Conservation (phyloP, 1,140 invertebrate genomes). For the Nixonia krombeini region DNA sequence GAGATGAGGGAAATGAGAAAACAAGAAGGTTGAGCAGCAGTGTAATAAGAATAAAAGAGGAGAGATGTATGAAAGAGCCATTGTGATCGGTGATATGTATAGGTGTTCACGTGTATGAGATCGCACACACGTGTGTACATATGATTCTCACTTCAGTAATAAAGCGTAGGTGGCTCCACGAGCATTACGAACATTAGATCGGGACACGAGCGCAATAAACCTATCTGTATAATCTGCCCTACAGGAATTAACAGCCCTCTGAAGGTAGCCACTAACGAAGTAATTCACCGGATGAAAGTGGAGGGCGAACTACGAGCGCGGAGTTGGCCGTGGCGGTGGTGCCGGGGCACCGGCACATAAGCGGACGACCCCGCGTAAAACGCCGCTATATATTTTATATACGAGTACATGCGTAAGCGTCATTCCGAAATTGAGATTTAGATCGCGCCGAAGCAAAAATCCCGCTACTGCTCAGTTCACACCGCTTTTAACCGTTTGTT, state of each 20-base stretch:
- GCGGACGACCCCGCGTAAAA: too few relatives aligned
- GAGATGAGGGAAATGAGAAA: too few relatives aligned
- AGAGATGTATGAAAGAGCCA: conserved; percentile 40
- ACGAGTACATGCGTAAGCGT: conserved; percentile 29
- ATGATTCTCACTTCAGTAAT: conserved; percentile 48
- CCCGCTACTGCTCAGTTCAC: conserved; percentile 28
- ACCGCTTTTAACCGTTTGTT: too few relatives aligned
- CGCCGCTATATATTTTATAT: too few relatives aligned
- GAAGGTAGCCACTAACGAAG: conserved; percentile 73
- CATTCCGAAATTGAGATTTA: conserved; percentile 69
- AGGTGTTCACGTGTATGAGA: conserved; percentile 6
- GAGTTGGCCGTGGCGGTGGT: conserved; percentile 35
- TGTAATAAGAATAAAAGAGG: conserved; percentile 15
- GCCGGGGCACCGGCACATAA: too few relatives aligned
- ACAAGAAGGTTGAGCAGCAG: too few relatives aligned
- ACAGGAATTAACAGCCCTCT: conserved; percentile 73
- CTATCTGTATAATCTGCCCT: conserved; percentile 74
- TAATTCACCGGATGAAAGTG: conserved; percentile 73
- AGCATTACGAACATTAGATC: conserved; percentile 73
- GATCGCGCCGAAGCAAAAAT: conserved; percentile 59
- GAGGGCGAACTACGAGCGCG: conserved; percentile 49
- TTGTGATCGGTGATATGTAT: conserved; percentile 33
- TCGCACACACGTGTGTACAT: conserved; percentile 30
- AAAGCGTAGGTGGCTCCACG: conserved; percentile 45
- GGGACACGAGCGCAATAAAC: conserved; percentile 73